These are phyloP conservation scores for Oryzias sinensis DNA, from an alignment of 2,797 vertebrate species.

Conservation along the genomic window DNA sequence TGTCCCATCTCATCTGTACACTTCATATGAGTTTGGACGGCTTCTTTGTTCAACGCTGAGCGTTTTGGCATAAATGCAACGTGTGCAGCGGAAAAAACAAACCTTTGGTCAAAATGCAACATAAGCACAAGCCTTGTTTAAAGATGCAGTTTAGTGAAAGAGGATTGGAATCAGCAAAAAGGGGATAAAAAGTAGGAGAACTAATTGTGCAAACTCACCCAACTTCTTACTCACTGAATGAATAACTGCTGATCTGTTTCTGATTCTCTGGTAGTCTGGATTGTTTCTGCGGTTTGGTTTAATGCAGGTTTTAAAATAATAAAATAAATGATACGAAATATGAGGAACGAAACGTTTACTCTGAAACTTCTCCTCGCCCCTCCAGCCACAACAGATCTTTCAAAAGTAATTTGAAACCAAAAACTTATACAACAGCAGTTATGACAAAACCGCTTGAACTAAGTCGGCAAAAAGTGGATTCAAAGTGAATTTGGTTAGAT, in stretches of 20 bases:
- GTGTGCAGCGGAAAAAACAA: slow-evolving; percentile 5
- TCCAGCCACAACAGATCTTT: too few relatives aligned
- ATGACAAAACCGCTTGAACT: too few relatives aligned
- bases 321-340: too few relatives aligned
- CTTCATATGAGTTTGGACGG: not conserved
- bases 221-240: not conserved
- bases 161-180: slow-evolving; percentile 20
- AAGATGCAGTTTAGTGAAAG: slow-evolving; percentile 5
- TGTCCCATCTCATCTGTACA: slow-evolving; percentile 9
- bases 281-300: not conserved
- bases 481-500: too few relatives aligned
- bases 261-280: not conserved
- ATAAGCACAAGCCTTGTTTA: slow-evolving; percentile 6
- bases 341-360: too few relatives aligned
- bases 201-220: slow-evolving; percentile 1
- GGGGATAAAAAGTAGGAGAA: not conserved
- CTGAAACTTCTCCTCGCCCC: too few relatives aligned
- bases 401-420: too few relatives aligned
- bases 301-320: not conserved
- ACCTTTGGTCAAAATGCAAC: slow-evolving; percentile 1
- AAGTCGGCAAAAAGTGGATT: too few relatives aligned
- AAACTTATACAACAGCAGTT: too few relatives aligned
- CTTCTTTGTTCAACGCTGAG: slow-evolving; percentile 8
- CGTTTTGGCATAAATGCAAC: slow-evolving; percentile 5
- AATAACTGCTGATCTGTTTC: slow-evolving; percentile 2